A percentile compares a stretch with the other conserved stretches of the same genome.
Evolutionary conservation across 1,140 invertebrate species (phyloP).

Genomic region (Monomorium pharaonis): DNA sequence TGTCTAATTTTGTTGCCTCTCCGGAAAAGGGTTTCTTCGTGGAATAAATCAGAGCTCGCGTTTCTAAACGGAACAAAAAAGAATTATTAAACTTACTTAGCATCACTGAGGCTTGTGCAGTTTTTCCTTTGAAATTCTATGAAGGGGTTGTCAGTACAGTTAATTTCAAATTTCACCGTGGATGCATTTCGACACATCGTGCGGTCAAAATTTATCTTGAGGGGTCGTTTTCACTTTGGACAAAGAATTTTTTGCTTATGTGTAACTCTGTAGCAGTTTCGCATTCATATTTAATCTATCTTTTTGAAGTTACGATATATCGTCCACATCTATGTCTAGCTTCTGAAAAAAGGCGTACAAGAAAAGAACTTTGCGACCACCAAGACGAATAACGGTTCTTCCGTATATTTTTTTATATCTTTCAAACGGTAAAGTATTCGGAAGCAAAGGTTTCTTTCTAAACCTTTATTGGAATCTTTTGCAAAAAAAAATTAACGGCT

Average conservation of each 20-base stretch:
- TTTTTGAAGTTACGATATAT: neutral
- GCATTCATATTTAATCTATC: neutral
- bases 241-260: slow-evolving; percentile 23
- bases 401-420: slow-evolving; percentile 64
- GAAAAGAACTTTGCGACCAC: slow-evolving; percentile 72
- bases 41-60: slow-evolving; percentile 72
- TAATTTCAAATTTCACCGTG: slow-evolving; percentile 14
- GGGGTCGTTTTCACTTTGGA: slow-evolving; percentile 46
- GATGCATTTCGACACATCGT: neutral
- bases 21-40: slow-evolving; percentile 67
- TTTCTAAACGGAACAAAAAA: slow-evolving; percentile 23
- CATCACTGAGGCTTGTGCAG: neutral
- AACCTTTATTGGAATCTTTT: neutral
- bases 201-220: slow-evolving; percentile 48
- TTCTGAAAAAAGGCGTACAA: slow-evolving; percentile 61
- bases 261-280: slow-evolving; percentile 52
- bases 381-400: slow-evolving; percentile 63
- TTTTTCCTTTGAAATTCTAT: slow-evolving; percentile 65
- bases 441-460: slow-evolving; percentile 2
- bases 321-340: slow-evolving; percentile 44
- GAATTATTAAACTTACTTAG: neutral
- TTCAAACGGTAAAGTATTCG: neutral
- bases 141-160: slow-evolving; percentile 70
- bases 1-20: slow-evolving; percentile 65
- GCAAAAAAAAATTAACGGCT: neutral